Base-by-base conservation (phyloP, 2,888 invertebrate species). In the Drosophila ezoana region DNA sequence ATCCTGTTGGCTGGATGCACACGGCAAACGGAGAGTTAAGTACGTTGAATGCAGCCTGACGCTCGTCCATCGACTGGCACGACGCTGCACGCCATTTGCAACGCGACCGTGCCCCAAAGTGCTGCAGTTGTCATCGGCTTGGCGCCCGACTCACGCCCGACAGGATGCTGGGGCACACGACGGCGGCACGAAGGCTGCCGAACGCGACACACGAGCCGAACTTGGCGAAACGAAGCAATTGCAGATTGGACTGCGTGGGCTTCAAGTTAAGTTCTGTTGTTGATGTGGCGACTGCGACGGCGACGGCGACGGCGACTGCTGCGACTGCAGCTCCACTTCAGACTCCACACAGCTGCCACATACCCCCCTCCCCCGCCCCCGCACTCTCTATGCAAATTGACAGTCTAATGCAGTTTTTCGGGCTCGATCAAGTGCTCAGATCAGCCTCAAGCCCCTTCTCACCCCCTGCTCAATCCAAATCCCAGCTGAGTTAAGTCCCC, bases 1-100 rank as follows among this genome's bases (percentile, higher is more conserved):
- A 28, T 28, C 28, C 28, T 28, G 28, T 28, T 28, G 28, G 28
- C 28, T 13, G 53, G 33, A 40, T 45, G 43, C 37, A 47, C 18
- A 64, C 53, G 43, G 28, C 28, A 8, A 28, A 28, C 63, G 33
- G 56, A 78, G 68, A 57, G 1, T 18, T 5, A 63, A 41, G 45
- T 33, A 73, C 71, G 88, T 89, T 89, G 87, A 81, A 78, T 89
- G 86, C 89, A 78, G 82, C 51, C 74, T 77, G 89, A 89, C 73
- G 63, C 64, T 84, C 89, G 82, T 89, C 72, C 74, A 76, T 54
- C 75, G 78, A 87, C 87, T 87, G 86, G 71, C 54, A 53, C 73
- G 52, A 64, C 14, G 69, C 43, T 86, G 87, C 83, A 86, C 58
- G 66, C 57, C 60, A 75, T 83, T 86, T 83, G 83, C 83, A 84